phyloP scores from a whole-genome alignment of 2,113 vertebrate genomes.

The Kryptolebias marmoratus region DNA sequence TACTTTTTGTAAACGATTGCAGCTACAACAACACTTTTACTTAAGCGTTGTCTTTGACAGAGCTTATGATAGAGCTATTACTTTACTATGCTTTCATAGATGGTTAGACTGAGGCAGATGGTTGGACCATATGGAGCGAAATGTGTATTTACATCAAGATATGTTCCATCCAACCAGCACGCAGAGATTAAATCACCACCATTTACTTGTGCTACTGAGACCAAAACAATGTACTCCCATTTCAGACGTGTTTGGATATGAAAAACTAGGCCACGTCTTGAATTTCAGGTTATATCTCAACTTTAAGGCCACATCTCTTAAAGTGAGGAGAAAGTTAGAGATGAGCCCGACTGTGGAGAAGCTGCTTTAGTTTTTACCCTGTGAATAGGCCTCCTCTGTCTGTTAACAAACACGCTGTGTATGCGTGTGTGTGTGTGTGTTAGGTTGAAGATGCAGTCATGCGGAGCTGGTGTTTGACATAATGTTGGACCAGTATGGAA shows the following conservation, averaged over 20 bases:
- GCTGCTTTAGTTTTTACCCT: conserved; percentile 32
- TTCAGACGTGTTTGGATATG: conserved; percentile 8
- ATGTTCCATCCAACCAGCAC: conserved; percentile 33
- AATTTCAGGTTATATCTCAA: conserved; percentile 28
- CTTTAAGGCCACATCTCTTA: conserved; percentile 12
- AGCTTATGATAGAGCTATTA: conserved; percentile 43
- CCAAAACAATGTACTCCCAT: conserved; percentile 5
- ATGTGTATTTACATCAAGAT: conserved; percentile 70
- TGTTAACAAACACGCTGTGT: conserved; percentile 47
- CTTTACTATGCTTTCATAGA: conserved; percentile 34
- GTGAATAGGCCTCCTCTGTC: conserved; percentile 13
- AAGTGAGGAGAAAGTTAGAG: conserved; percentile 12
- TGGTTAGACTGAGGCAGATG: conserved; percentile 73
- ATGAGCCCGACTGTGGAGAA: conserved; percentile 37
- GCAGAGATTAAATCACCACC: conserved; percentile 31
- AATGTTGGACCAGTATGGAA: conserved; percentile 82
- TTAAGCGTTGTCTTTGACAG: not conserved
- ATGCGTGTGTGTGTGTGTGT: conserved; percentile 45
- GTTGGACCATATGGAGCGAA: conserved; percentile 79
- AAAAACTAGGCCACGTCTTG: conserved; percentile 22
- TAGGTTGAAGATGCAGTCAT: conserved; percentile 69
- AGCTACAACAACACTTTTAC: not conserved
- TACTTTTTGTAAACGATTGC: not conserved
- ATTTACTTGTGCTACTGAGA: conserved; percentile 22
- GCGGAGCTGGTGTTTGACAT: conserved; percentile 73